Evolutionary conservation across 2,888 invertebrate genomes (phyloP), one percentile per base, ranked within the genome.

Genomic region (Protonemura montana): DNA sequence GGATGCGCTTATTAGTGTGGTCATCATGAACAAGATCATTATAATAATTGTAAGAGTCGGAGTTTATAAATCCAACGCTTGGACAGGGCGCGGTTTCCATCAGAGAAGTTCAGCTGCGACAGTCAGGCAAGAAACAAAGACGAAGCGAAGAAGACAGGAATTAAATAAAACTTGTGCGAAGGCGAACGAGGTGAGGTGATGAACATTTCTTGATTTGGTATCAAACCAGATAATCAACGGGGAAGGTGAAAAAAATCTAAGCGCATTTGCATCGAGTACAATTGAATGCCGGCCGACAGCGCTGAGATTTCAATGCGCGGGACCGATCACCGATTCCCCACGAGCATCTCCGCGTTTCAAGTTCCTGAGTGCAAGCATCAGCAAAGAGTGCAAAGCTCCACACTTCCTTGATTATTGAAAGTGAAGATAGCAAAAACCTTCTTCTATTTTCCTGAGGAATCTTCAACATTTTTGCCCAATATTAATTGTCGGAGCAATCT

Each of bases 121-220:
- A 26, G 78, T 13, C 7, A 78, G 16, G 28, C 28, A 25, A 78
- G 28, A 2, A 78, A 28, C 76, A 3, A 78, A 78, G 78, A 26
- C 78, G 26, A 27, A 25, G n/a, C 10, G 78, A 26, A 28, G 78
- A 78, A 28, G 78, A 78, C 27, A 78, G 78, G 27, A 78, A 77
- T 78, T 78, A 1, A 5, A 78, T 78, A 5, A 78, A 28, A 78
- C 28, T 78, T 78, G 78, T 25, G 78, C n/a, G 78, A 78, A 78
- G 78, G 78, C 28, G n/a, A 78, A 78, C 78, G 2, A 78, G 78
- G 78, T 78, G 78, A 78, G 78, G 59, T 59, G 59, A 59, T 59
- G 59, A 59, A 59, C 16, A 59, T 59, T 59, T 59, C 59, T 59
- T 59, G 59, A 59, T 59, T 59, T 59, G 59, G 59, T 59, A 59